Conservation (phyloP, 2,797 vertebrate genomes). For the Ctenosaura bakeri region DNA sequence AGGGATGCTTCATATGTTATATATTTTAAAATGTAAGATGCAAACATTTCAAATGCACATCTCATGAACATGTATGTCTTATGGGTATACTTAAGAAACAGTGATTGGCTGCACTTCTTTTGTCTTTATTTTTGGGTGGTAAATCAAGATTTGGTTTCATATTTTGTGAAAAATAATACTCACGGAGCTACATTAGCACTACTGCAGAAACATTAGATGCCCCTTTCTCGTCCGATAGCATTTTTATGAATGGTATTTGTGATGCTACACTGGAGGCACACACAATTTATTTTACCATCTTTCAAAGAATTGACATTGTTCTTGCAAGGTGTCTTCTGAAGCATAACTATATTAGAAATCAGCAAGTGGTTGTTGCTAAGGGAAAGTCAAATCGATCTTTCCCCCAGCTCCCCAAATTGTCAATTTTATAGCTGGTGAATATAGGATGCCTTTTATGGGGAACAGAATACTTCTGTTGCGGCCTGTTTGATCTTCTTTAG, state of each 20-base stretch:
- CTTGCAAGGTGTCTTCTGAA: slow-evolving; percentile 3
- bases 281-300: not conserved
- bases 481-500: not conserved
- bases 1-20: not conserved
- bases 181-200: not conserved
- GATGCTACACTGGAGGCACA: not conserved
- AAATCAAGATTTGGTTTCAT: not conserved
- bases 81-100: not conserved
- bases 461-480: not conserved
- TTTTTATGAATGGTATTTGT: not conserved
- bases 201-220: not conserved
- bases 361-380: not conserved
- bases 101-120: not conserved
- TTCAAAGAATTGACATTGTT: not conserved
- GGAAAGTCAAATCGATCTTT: not conserved
- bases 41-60: not conserved
- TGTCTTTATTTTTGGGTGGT: too few relatives aligned
- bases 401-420: not conserved
- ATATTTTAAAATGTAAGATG: not conserved
- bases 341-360: not conserved
- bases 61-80: not conserved
- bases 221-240: not conserved
- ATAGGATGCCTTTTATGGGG: not conserved
- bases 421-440: slow-evolving; percentile 8
- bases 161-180: not conserved